Evolutionary conservation across 2,113 vertebrate species (phyloP).

Genomic region (Arothron firmamentum): DNA sequence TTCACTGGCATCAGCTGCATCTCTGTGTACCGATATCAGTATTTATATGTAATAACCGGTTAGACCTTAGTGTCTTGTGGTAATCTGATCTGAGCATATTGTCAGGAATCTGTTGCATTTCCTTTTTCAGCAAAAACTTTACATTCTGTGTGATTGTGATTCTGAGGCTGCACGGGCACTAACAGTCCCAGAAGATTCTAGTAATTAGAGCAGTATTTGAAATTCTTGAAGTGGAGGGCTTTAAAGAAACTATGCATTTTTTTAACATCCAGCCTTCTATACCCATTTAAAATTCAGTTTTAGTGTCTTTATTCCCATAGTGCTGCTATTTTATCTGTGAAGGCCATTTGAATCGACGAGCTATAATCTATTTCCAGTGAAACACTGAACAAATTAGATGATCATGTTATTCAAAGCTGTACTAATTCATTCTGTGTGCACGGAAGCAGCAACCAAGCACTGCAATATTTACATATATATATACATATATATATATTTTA

Average conservation of each 20-base stretch:
- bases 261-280: constrained; percentile 31
- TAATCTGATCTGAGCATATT: neutral
- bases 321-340: constrained; percentile 38
- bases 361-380: constrained; percentile 49
- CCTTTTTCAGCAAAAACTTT: neutral
- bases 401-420: constrained; percentile 33
- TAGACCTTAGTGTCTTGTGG: neutral
- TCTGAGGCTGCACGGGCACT: neutral
- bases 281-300: constrained; percentile 25
- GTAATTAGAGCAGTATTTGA: constrained; percentile 33
- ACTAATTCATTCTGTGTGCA: constrained; percentile 40
- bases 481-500: neutral
- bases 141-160: constrained; percentile 6
- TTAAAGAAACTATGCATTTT: constrained; percentile 17
- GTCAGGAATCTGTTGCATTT: neutral
- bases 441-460: constrained; percentile 17
- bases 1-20: too few relatives aligned
- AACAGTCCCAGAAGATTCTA: neutral
- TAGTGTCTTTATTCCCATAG: constrained; percentile 31
- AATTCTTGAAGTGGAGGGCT: constrained; percentile 19
- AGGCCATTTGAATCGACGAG: constrained; percentile 39
- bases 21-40: too few relatives aligned
- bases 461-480: constrained; percentile 25
- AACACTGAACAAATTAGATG: constrained; percentile 23
- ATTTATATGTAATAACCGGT: too few relatives aligned